Evolutionary conservation across 2,113 vertebrate species (phyloP).

Genomic region (Edolisoma coerulescens): DNA sequence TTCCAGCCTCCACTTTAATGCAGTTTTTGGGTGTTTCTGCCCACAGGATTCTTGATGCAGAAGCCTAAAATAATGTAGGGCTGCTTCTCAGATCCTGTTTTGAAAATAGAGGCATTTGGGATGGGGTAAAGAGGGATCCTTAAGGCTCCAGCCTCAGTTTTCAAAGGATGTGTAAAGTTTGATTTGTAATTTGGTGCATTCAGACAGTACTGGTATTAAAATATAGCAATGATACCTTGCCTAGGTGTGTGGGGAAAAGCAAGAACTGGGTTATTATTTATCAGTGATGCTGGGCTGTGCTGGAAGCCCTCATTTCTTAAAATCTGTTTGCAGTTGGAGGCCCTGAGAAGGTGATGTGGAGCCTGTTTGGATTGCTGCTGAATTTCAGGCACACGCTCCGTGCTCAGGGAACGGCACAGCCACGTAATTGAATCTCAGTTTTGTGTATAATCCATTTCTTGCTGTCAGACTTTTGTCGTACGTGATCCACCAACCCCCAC

Average conservation of each 20-base stretch:
- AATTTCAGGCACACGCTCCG: not conserved
- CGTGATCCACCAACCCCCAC: not conserved
- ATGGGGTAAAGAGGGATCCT: not conserved
- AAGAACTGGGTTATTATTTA: not conserved
- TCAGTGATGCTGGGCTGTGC: accelerated
- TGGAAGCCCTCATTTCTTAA: not conserved
- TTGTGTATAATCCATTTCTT: not conserved
- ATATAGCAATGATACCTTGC: not conserved
- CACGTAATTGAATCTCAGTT: not conserved
- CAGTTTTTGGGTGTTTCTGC: not conserved
- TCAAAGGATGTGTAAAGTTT: not conserved
- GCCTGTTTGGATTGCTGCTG: not conserved
- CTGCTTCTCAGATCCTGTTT: not conserved
- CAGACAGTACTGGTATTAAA: not conserved
- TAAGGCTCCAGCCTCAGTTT: not conserved
- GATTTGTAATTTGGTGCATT: not conserved
- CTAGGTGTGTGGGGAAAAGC: not conserved
- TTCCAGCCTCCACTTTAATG: not conserved
- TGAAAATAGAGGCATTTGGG: not conserved
- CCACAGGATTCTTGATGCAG: not conserved
- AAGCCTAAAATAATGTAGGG: not conserved
- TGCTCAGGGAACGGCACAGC: not conserved
- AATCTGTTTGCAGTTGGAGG: not conserved
- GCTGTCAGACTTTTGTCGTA: not conserved
- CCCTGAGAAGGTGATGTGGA: not conserved